Conservation (phyloP, 2,888 invertebrate genomes). For the Eledona agricola region DNA sequence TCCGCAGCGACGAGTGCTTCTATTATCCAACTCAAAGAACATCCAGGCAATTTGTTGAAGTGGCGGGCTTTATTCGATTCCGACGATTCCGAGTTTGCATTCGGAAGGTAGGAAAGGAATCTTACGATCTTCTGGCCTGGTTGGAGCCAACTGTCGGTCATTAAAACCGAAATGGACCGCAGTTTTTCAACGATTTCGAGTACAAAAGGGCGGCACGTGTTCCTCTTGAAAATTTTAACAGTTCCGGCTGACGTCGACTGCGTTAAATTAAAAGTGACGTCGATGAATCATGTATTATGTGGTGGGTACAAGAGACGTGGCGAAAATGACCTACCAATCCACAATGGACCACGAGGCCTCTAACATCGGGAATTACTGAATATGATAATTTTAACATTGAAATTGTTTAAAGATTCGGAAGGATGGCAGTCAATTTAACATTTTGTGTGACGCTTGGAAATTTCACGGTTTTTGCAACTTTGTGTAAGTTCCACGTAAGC, state of each 20-base stretch:
- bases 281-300: conserved; percentile 21
- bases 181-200: conserved; percentile 29
- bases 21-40: conserved; percentile 53
- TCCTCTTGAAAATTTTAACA: conserved; percentile 19
- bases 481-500: too few relatives aligned
- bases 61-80: conserved; percentile 59
- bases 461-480: too few relatives aligned
- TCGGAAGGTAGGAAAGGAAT: too few relatives aligned
- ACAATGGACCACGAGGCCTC: too few relatives aligned
- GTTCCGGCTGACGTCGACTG: conserved; percentile 16
- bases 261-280: conserved; percentile 26
- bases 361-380: too few relatives aligned
- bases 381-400: too few relatives aligned
- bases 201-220: conserved; percentile 32
- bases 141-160: conserved; percentile 35
- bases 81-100: too few relatives aligned
- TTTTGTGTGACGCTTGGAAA: too few relatives aligned
- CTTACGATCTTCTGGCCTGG: conserved; percentile 23
- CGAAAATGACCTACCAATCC: too few relatives aligned
- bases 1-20: conserved; percentile 48
- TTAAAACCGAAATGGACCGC: conserved; percentile 34
- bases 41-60: conserved; percentile 59
- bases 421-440: too few relatives aligned
- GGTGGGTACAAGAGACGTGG: conserved; percentile 20
- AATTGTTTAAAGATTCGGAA: too few relatives aligned